A percentile compares a stretch with the other conserved stretches of the same genome.
phyloP scores from a whole-genome alignment of 2,113 vertebrate species.

The Rhegmatorhina hoffmannsi region DNA sequence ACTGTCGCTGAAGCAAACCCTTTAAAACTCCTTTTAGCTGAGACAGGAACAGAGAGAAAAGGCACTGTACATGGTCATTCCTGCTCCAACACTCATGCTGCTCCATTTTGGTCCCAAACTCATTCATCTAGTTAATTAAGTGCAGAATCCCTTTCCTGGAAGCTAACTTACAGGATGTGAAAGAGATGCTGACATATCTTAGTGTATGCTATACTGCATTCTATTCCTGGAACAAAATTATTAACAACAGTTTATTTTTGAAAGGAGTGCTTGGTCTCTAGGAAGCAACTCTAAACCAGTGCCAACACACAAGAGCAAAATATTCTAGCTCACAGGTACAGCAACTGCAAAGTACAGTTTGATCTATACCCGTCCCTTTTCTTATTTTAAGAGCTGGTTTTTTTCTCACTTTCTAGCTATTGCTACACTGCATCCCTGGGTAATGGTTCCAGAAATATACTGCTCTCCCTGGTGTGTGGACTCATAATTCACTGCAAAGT shows the following conservation, averaged over 20 bases:
- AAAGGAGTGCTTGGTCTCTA: neutral
- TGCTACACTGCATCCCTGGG: neutral
- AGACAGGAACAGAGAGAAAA: neutral
- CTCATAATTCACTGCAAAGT: neutral
- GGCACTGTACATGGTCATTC: neutral
- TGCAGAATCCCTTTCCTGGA: neutral
- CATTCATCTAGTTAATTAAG: neutral
- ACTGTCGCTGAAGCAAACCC: neutral
- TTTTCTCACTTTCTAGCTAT: neutral
- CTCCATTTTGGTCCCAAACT: neutral
- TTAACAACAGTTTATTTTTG: neutral
- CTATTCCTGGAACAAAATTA: neutral
- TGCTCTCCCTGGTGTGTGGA: neutral
- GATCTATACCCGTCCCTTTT: neutral
- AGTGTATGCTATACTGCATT: neutral
- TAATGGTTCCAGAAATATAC: neutral
- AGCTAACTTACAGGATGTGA: neutral
- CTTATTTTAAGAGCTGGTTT: neutral
- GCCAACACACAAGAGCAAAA: neutral
- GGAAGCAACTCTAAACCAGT: neutral
- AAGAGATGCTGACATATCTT: neutral
- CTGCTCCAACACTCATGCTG: neutral
- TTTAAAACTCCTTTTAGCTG: neutral
- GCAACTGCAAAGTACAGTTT: neutral
- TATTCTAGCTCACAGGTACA: neutral